These are phyloP conservation scores for Neopelma chrysocephalum DNA, from an alignment of 2,797 vertebrate genomes.

Conservation along the genomic window DNA sequence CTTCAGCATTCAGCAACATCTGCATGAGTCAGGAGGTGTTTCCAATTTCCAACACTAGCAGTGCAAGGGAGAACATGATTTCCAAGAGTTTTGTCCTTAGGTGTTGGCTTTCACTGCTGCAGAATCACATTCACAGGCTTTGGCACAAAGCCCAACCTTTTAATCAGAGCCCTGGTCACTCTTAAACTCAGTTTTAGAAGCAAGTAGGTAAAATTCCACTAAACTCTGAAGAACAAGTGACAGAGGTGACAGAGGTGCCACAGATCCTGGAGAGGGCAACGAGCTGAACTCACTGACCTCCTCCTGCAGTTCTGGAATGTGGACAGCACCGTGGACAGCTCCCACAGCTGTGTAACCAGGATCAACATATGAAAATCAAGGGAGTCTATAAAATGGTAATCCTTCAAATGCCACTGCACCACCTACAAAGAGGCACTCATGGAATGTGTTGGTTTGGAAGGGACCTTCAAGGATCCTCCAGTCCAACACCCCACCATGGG, in stretches of 20 bases:
- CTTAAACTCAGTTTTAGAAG: background rate
- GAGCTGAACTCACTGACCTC: background rate
- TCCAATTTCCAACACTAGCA: background rate
- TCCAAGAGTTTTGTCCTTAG: background rate
- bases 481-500: background rate
- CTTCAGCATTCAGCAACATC: background rate
- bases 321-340: background rate
- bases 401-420: background rate
- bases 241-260: background rate
- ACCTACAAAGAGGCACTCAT: background rate
- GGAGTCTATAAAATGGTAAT: fast-evolving
- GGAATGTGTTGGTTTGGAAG: background rate
- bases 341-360: fast-evolving
- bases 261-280: background rate
- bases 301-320: background rate
- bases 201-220: background rate
- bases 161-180: background rate
- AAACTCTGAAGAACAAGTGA: background rate
- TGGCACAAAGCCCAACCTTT: background rate
- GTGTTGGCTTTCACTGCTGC: background rate
- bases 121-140: background rate
- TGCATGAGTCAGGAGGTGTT: background rate
- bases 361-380: background rate
- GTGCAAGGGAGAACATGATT: background rate
- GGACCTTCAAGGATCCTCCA: background rate